Conservation (phyloP, 1,140 invertebrate species). For the Oppia nitens region DNA sequence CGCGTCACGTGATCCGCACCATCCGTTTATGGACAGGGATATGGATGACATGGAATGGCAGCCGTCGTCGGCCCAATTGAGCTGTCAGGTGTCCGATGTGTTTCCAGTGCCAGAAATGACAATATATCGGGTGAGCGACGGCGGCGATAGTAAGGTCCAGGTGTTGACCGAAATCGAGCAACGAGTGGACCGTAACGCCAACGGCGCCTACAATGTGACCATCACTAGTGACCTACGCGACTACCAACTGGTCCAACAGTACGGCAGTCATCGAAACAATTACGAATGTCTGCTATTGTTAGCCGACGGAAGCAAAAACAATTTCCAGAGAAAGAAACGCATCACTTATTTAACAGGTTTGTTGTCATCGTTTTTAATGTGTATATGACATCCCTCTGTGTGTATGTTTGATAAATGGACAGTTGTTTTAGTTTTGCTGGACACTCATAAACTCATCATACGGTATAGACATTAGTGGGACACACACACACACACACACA, state of each 20-base stretch:
- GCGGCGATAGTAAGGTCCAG: not conserved
- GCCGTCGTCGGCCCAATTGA: conserved; percentile 6
- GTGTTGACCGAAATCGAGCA: not conserved
- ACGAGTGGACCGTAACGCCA: not conserved
- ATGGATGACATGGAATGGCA: not conserved
- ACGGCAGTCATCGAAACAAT: not conserved
- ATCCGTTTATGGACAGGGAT: no score
- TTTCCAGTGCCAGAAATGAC: conserved; percentile 20
- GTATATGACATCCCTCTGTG: no score
- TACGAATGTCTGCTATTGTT: not conserved
- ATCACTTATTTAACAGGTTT: not conserved
- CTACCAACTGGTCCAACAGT: not conserved
- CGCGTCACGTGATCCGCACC: no score
- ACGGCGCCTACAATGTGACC: conserved; percentile 8
- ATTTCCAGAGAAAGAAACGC: not conserved
- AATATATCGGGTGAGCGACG: conserved; percentile 20
- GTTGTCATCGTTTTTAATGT: no score
- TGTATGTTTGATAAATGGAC: no score
- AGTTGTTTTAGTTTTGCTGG: no score
- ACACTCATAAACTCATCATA: no score
- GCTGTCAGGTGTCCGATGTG: conserved; percentile 21
- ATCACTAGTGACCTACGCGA: not conserved
- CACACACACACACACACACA: no score
- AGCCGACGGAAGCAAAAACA: not conserved
- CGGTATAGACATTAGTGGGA: no score